Base-by-base conservation (phyloP, 37 sponge, comb jelly and placozoan genomes). In the Ianthella basta region DNA sequence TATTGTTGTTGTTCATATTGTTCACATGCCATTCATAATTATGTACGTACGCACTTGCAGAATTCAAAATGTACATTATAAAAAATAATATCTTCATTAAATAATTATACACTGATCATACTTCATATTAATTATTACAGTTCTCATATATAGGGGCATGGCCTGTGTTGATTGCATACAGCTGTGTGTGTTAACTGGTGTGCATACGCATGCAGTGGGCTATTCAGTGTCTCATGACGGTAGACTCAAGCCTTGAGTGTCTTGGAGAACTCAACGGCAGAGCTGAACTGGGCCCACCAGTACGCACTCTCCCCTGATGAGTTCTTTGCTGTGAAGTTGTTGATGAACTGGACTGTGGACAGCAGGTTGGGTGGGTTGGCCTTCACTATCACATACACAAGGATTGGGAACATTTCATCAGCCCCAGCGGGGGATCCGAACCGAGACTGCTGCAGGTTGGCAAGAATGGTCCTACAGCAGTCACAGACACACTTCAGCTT, bases 261-360 rank as follows among this genome's bases (percentile, higher is more conserved):
- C 73, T 94, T 97, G 40, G 87, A 87, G 74, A 89, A 97, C 64
- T 94, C 95, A 14, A 94, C 91, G 21, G 95, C 97, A 15, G 84
- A 86, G 40, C 85, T 83, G 69, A 97, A 97, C 81, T 97, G 97
- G 21, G 89, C 87, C 93, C 95, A 92, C 95, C 95, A 94, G 78
- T 97, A 97, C 15, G 91, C 86, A 24, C 81, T 83, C 63, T 97
- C 95, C 0, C 97, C 97, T 1, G 55, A 21, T n/a, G 92, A 50
- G 4, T 33, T 24, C 16, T 55, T 60, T n/a, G 85, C 89, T 1
- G 34, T 56, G 72, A 92, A 97, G 81, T 88, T 89, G 82, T 89
- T 77, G 15, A 97, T 83, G 75, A 77, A 97, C 59, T 94, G 92
- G 2, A 89, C 79, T 4, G 97, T 97, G 30, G 97, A 97, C 39